Percentiles rank a stretch among this genome's conserved stretches.
Evolutionary conservation across 2,113 vertebrate species (phyloP).

Genomic region (Saimiri boliviensis): DNA sequence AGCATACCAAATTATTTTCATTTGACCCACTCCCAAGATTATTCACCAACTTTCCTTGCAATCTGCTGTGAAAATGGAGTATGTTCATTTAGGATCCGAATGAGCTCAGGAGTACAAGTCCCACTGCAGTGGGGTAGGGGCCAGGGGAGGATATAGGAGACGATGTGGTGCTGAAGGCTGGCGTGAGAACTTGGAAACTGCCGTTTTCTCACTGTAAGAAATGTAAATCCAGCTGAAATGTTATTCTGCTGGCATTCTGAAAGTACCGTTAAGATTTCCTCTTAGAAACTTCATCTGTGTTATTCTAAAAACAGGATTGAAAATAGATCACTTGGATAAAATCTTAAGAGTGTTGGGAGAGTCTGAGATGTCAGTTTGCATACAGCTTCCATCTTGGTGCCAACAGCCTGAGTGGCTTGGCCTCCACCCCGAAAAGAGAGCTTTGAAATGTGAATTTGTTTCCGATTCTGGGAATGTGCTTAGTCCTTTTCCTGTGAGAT

Average conservation of each 20-base stretch:
- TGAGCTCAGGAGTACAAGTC: neutral
- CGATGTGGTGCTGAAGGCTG: neutral
- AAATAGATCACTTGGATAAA: constrained; percentile 75
- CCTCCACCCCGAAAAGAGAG: constrained; percentile 53
- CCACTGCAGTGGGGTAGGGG: neutral
- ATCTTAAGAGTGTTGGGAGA: constrained; percentile 66
- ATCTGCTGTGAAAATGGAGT: neutral
- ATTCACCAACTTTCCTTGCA: neutral
- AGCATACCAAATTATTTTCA: neutral
- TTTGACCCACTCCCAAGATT: neutral
- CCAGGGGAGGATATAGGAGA: neutral
- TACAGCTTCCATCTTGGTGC: constrained; percentile 59
- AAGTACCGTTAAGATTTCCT: constrained; percentile 61
- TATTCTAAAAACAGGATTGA: constrained; percentile 63
- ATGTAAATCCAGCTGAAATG: constrained; percentile 53
- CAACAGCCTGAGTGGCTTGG: constrained; percentile 68
- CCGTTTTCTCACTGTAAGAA: constrained; percentile 34
- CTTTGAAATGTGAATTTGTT: constrained; percentile 47
- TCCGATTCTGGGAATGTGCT: constrained; percentile 17
- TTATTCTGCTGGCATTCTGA: constrained; percentile 49
- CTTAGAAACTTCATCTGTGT: constrained; percentile 56
- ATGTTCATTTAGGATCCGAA: neutral
- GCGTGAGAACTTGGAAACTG: constrained; percentile 21
- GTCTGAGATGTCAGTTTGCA: constrained; percentile 73
- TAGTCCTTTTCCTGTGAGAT: constrained; percentile 31